These are phyloP conservation scores for Dermolepida albohirtum DNA, from an alignment of 2,888 invertebrate species.

Conservation along the genomic window DNA sequence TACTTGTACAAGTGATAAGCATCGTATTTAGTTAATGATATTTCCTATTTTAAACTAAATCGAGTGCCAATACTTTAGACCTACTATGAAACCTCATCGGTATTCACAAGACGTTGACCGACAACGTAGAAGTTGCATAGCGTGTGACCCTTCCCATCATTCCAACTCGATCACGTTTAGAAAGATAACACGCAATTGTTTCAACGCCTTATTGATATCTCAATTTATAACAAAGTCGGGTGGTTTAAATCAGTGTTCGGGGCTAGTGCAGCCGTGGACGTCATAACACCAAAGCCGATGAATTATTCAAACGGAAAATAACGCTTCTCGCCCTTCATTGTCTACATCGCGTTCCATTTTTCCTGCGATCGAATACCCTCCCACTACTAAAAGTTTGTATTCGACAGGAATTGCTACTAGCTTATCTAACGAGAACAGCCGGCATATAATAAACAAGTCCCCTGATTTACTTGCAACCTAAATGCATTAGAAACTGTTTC, in stretches of 20 bases:
- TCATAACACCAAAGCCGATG: slow-evolving; percentile 53
- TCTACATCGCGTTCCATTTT: slow-evolving; percentile 54
- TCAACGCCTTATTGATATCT: slow-evolving; percentile 52
- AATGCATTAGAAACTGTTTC: slow-evolving; percentile 35
- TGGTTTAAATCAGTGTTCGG: slow-evolving; percentile 40
- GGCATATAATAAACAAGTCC: slow-evolving; percentile 54
- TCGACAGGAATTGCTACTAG: slow-evolving; percentile 52
- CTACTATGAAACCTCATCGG: neutral
- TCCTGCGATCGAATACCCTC: slow-evolving; percentile 48
- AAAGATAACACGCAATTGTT: slow-evolving; percentile 50
- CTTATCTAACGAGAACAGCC: slow-evolving; percentile 58
- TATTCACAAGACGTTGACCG: slow-evolving; percentile 10
- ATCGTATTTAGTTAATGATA: too few species aligned
- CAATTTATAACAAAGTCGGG: slow-evolving; percentile 48
- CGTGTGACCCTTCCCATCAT: slow-evolving; percentile 33
- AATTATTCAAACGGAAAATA: slow-evolving; percentile 55
- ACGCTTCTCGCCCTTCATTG: slow-evolving; percentile 51
- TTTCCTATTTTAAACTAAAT: too few species aligned
- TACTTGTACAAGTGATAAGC: too few species aligned
- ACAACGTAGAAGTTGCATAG: slow-evolving; percentile 22
- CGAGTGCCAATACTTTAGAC: too few species aligned
- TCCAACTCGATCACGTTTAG: slow-evolving; percentile 33
- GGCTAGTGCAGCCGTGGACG: slow-evolving; percentile 30
- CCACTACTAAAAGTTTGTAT: slow-evolving; percentile 22
- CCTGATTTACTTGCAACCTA: slow-evolving; percentile 40